A percentile compares a stretch with the other conserved stretches of the same genome.
Conservation (phyloP, 2,797 vertebrate species). For the Helarctos malayanus region DNA sequence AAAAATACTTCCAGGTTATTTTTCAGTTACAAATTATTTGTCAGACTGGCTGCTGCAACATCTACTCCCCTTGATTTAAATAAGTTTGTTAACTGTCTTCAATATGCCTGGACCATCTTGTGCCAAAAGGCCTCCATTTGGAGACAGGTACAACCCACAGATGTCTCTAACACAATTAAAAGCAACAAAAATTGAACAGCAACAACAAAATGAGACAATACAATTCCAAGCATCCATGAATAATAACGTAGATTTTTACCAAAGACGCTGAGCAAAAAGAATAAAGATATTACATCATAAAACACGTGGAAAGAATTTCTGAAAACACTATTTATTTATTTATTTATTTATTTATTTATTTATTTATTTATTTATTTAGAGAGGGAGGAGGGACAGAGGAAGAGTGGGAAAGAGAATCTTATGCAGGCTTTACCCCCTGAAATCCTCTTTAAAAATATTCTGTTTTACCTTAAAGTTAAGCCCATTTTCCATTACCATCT, state of each 20-base stretch:
- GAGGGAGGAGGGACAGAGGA: neutral
- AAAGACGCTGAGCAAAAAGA: neutral
- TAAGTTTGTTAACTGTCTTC: neutral
- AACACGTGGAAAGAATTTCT: neutral
- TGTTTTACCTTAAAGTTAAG: neutral
- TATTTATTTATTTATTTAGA: neutral
- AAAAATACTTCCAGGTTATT: neutral
- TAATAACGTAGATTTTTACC: neutral
- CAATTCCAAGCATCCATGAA: neutral
- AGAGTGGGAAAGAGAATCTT: neutral
- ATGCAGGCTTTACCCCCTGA: neutral
- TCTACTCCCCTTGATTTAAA: neutral
- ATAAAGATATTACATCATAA: neutral
- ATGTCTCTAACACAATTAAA: neutral
- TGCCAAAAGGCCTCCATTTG: neutral
- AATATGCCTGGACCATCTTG: neutral
- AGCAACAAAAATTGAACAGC: neutral
- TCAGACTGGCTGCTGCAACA: neutral
- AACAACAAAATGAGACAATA: neutral
- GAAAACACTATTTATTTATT: neutral
- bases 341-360: no score
- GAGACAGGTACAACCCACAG: rapidly evolving
- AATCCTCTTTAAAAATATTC: rapidly evolving
- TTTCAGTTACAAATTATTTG: neutral
- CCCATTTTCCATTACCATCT: neutral